Conservation (phyloP, 1,140 invertebrate species). For the Probaryconus sp. region DNA sequence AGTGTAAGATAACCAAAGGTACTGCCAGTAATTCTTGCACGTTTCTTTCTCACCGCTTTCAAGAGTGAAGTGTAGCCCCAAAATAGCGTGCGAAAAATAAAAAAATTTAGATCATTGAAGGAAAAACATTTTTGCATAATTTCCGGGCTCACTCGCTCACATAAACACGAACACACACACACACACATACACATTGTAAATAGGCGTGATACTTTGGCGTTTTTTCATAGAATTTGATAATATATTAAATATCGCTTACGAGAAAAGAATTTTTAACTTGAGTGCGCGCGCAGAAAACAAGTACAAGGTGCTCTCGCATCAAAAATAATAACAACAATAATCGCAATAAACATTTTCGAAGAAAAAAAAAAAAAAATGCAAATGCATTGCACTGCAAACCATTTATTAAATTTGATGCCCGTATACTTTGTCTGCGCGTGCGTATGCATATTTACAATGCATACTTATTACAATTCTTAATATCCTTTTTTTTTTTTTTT, state of each 20-base stretch:
- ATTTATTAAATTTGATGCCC: too few species aligned
- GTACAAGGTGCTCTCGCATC: too few species aligned
- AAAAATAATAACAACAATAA: too few species aligned
- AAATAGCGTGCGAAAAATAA: constrained; percentile 3
- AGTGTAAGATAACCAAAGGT: constrained; percentile 36
- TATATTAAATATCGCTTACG: too few species aligned
- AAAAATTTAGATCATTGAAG: constrained; percentile 29
- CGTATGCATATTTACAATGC: constrained; percentile 54
- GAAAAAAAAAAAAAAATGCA: too few species aligned
- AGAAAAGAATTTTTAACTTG: too few species aligned
- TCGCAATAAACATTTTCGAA: too few species aligned
- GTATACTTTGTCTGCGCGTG: too few species aligned
- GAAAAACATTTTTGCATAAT: constrained; percentile 46
- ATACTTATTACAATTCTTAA: constrained; percentile 20
- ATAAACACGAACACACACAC: constrained; percentile 41
- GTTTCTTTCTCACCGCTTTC: constrained; percentile 23
- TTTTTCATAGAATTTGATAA: constrained; percentile 61
- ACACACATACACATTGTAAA: constrained; percentile 43
- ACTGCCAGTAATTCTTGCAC: constrained; percentile 50
- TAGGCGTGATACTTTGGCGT: constrained; percentile 45
- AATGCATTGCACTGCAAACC: too few species aligned
- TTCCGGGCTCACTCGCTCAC: constrained; percentile 32
- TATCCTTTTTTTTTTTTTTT: too few species aligned
- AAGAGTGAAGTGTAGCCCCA: constrained; percentile 6
- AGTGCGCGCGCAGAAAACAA: too few species aligned